phyloP scores from a whole-genome alignment of 2,797 vertebrate species.

The Manis javanica region DNA sequence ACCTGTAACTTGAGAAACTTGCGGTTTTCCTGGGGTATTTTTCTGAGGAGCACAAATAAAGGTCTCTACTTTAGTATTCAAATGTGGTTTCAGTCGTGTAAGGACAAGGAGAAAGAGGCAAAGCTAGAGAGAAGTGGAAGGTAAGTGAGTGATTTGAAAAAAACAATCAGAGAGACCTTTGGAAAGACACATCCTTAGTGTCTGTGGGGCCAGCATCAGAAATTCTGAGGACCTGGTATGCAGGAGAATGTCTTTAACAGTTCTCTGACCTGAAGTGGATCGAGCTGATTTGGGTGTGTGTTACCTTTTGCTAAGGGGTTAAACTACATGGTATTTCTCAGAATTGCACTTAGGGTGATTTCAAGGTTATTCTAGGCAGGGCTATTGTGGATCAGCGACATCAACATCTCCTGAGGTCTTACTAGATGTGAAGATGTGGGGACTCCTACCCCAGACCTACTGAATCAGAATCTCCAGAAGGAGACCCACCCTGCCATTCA shows the following conservation, averaged over 20 bases:
- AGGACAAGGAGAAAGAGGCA: background rate
- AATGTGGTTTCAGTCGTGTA: background rate
- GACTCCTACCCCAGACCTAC: background rate
- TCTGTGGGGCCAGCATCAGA: background rate
- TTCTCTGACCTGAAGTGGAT: background rate
- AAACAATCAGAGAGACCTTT: background rate
- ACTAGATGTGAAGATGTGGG: background rate
- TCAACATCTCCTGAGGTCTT: background rate
- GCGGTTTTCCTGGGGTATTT: slow-evolving; percentile 20
- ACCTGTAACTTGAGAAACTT: background rate
- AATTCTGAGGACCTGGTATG: background rate
- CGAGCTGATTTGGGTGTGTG: background rate
- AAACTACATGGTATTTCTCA: background rate
- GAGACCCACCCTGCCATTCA: background rate
- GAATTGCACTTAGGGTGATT: background rate
- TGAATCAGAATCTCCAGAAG: background rate
- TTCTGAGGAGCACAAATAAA: background rate
- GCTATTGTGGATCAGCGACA: background rate
- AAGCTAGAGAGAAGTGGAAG: background rate
- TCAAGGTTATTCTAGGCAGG: background rate
- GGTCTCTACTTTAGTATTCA: background rate
- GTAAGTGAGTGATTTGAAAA: background rate
- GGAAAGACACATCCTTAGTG: background rate
- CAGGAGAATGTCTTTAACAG: background rate
- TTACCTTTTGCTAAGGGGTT: background rate